Evolutionary conservation across 1,140 invertebrate genomes (phyloP), one percentile per base, ranked within the genome.

Genomic region (Solen grandis): DNA sequence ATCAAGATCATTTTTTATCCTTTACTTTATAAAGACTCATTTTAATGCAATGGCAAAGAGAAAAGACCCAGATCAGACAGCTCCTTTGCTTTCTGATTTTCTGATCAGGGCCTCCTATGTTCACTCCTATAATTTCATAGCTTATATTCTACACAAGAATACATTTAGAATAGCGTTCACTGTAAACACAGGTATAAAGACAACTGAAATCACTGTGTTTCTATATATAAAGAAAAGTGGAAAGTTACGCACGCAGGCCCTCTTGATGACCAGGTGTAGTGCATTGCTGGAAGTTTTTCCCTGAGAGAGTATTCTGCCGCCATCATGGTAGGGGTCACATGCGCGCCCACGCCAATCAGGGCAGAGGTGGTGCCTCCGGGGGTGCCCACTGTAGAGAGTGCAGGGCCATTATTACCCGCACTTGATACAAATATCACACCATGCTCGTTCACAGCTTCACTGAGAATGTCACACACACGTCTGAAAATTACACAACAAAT

Each of bases 271-370:
- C 98, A 99, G 2, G 97, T 98, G 92, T 97, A 99, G 5, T 97
- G 95, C 92, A 96, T 97, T 25, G 95, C 95, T 13, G 96, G 95
- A 69, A 97, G 91, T 91, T 96, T 96, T 90, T 97, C 95, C 63
- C 96, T 94, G 91, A 99, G 93, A 0, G 97, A 97, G 93, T 99
- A 99, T 90, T 98, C 97, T 8, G 97, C 97, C 66, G 95, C 93
- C 97, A 99, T 99, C 98, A 99, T 99, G 82, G 98, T 97, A 5
- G 97, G 96, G 0, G 97, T 98, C 54, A 99, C 97, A 92, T 98
- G 99, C 54, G 98, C 98, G 55, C 97, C 98, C 52, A 99, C 97
- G 50, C 97, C 95, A 84, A 99, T 97, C 57, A 98, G 94, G 69
- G 95, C 95, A 66, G 95, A 95, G 60, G 96, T 95, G 60, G 97